Base-by-base conservation (phyloP, 2,797 vertebrate species). In the Limnodromus scolopaceus region DNA sequence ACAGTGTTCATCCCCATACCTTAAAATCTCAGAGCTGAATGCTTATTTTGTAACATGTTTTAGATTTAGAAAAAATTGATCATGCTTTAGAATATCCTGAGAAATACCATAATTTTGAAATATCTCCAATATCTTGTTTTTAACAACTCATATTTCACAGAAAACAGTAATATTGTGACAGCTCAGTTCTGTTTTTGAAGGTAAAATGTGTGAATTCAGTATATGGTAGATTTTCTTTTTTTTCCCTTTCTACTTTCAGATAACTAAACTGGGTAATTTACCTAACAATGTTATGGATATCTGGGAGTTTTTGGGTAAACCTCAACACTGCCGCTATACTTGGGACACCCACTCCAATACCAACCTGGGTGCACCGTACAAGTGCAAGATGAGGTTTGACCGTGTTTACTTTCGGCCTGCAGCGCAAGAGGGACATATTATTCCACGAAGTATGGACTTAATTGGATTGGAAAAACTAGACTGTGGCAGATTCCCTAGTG, bases 291-390 rank as follows among this genome's bases (percentile, higher is more conserved):
- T 99, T 71, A 97, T 92, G 28, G 99, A 99, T 53, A 97, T 99
- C 41, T 99, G 99, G 99, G 99, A 99, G 93, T 96, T 96, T 46
- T 64, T 99, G 93, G 99, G 98, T 51, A 99, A 98, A 55, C 99
- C 98, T 58, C 96, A 99, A 71, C 99, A 99, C 96, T 99, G 99
- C 96, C 98, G 98, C 60, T 99, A 99, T 96, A 99, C 99, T 0
- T 99, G 99, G 99, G 99, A 99, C 93, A 99, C 99, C 5, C 98
- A 97, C 82, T 88, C 97, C 75, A 99, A 99, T 96, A 98, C 97
- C 85, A 99, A 99, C 93, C 98, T 99, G 94, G 69, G 60, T 1
- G 93, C 95, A 22, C 28, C 32, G 4, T 99, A 97, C 25, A 57
- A 98, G 72, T 98, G 98, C 96, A 99, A 98, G 86, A 98, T 98